Evolutionary conservation across 2,888 invertebrate species (phyloP).

Genomic region (Dermolepida albohirtum): DNA sequence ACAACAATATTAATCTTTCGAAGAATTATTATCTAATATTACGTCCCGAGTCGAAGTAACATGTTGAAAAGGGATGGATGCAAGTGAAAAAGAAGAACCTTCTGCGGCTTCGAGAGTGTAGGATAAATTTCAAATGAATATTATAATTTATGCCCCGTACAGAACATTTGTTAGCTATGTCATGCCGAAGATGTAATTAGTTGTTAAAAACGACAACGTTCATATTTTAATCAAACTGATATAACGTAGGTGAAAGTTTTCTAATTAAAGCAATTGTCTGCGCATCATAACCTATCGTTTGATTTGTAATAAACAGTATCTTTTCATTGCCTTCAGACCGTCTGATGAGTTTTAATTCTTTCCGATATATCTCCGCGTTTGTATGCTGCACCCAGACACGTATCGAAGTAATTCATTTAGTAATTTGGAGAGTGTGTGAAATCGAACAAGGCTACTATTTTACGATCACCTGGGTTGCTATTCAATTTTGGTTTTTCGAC

Average conservation of each 20-base stretch:
- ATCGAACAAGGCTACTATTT: too few species aligned
- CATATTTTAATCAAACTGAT: conserved; percentile 32
- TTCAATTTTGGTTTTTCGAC: too few species aligned
- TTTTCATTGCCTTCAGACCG: conserved; percentile 10
- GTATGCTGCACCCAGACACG: not conserved
- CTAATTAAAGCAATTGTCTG: conserved; percentile 40
- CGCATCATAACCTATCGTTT: conserved; percentile 31
- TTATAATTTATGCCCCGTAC: conserved; percentile 27
- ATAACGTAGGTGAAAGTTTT: conserved; percentile 36
- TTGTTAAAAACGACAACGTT: conserved; percentile 37
- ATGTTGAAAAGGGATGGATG: conserved; percentile 1
- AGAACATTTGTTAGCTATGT: conserved; percentile 34
- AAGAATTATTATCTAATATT: conserved; percentile 40
- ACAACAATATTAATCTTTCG: conserved; percentile 31
- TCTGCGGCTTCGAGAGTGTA: conserved; percentile 16
- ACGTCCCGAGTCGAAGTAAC: conserved; percentile 9
- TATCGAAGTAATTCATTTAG: too few species aligned
- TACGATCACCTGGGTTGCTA: too few species aligned
- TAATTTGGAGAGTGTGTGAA: too few species aligned
- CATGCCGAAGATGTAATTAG: conserved; percentile 39
- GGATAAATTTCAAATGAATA: conserved; percentile 37
- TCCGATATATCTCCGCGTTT: not conserved
- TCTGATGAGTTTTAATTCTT: conserved; percentile 25
- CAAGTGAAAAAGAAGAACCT: conserved; percentile 1
- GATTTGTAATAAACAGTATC: conserved; percentile 33